Percentiles rank a stretch among this genome's conserved stretches.
phyloP scores from a whole-genome alignment of 2,888 invertebrate genomes.

The Cistogaster globosa region DNA sequence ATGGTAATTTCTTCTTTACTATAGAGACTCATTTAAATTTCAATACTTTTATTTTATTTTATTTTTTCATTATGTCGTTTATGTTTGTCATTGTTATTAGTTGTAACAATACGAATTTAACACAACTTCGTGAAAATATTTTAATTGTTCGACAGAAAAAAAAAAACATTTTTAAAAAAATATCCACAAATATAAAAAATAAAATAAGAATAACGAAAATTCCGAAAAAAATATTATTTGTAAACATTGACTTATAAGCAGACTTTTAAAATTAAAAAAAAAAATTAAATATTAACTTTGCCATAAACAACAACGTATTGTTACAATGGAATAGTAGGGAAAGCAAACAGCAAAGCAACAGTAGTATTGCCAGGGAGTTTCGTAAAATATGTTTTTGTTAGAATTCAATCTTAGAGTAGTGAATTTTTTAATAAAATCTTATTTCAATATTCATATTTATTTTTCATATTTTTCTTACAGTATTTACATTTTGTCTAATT shows the following conservation, averaged over 20 bases:
- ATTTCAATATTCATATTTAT: too few species aligned
- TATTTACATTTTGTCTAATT: too few species aligned
- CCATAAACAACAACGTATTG: too few species aligned
- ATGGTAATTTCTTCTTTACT: conserved; percentile 52
- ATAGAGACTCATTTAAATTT: conserved; percentile 20
- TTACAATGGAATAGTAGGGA: too few species aligned
- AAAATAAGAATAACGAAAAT: conserved; percentile 5
- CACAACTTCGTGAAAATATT: conserved; percentile 54
- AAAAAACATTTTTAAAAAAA: neutral
- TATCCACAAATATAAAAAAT: neutral
- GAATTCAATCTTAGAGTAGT: too few species aligned
- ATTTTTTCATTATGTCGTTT: neutral
- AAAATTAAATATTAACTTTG: neutral
- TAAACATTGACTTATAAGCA: conserved; percentile 36
- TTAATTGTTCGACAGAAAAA: conserved; percentile 40
- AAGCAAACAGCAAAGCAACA: too few species aligned
- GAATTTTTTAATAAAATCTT: too few species aligned
- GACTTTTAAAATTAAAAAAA: conserved; percentile 34
- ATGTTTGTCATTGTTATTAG: conserved; percentile 55
- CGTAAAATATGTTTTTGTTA: too few species aligned
- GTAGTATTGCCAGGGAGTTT: too few species aligned
- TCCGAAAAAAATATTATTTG: neutral
- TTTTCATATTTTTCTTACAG: too few species aligned
- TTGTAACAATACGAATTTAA: conserved; percentile 50
- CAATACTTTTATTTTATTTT: conserved; percentile 33